These are phyloP conservation scores for Uropsilus gracilis DNA, from an alignment of 2,113 vertebrate species.

Conservation along the genomic window DNA sequence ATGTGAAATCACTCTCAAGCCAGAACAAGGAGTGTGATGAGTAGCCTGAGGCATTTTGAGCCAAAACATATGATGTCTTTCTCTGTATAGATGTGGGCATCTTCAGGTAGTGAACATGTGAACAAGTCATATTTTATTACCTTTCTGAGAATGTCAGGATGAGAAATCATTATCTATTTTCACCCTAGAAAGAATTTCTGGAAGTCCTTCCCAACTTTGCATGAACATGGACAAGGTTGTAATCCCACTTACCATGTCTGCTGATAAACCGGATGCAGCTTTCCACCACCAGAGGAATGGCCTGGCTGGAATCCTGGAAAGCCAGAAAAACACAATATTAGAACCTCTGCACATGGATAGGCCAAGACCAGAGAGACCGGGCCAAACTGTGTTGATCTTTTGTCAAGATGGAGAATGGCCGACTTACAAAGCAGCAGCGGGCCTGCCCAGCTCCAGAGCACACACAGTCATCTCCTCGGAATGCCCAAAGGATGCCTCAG, in stretches of 20 bases:
- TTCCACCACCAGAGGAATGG: slow-evolving; percentile 97
- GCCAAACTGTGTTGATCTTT: neutral
- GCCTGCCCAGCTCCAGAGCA: neutral
- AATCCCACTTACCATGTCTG: slow-evolving; percentile 92
- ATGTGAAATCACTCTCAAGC: neutral
- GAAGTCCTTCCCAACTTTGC: slow-evolving; percentile 25
- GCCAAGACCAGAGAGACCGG: neutral
- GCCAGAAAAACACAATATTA: slow-evolving; percentile 30
- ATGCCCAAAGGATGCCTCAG: neutral
- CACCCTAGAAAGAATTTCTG: slow-evolving; percentile 48
- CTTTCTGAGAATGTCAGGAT: slow-evolving; percentile 37
- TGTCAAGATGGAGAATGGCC: neutral
- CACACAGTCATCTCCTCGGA: neutral
- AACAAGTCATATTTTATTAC: neutral
- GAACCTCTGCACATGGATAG: neutral
- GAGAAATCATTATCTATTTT: neutral
- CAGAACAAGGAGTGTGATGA: neutral
- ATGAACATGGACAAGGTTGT: slow-evolving; percentile 49
- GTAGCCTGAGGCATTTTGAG: neutral
- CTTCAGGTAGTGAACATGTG: neutral
- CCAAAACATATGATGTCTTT: neutral
- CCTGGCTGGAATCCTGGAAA: slow-evolving; percentile 92
- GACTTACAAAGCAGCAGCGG: neutral
- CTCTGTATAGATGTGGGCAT: neutral
- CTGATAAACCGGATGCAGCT: slow-evolving; percentile 99